A percentile compares a stretch with the other conserved stretches of the same genome.
phyloP scores from a whole-genome alignment of 2,888 invertebrate species.

The Tinea trinotella region DNA sequence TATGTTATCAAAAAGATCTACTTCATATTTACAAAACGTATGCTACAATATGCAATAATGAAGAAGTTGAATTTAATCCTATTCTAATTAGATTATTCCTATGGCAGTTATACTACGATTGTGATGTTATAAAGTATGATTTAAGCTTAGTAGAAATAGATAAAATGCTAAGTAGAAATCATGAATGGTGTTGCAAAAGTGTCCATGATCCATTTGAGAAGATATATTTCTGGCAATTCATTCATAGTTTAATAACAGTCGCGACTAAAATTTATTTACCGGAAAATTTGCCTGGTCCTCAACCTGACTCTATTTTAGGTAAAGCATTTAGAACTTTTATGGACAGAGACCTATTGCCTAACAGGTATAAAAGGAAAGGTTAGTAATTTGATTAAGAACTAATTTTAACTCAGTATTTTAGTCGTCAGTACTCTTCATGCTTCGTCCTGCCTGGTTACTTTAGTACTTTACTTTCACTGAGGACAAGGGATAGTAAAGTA shows the following conservation, averaged over 20 bases:
- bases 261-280: constrained; percentile 60
- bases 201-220: constrained; percentile 72
- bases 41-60: constrained; percentile 54
- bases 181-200: constrained; percentile 51
- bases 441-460: too few species aligned
- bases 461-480: too few species aligned
- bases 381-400: background rate
- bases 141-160: constrained; percentile 68
- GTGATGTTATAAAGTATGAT: constrained; percentile 59
- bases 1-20: constrained; percentile 56
- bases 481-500: too few species aligned
- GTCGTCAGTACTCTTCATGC: too few species aligned
- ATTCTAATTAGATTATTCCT: constrained; percentile 67
- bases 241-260: constrained; percentile 67
- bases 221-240: constrained; percentile 75
- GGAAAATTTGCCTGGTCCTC: constrained; percentile 38
- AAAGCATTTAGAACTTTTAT: constrained; percentile 66
- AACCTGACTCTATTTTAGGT: constrained; percentile 62
- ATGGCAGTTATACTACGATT: constrained; percentile 75
- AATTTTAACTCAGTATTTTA: too few species aligned
- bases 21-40: constrained; percentile 66
- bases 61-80: constrained; percentile 46
- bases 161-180: constrained; percentile 55
- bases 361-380: background rate
- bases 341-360: constrained; percentile 54